phyloP scores from a whole-genome alignment of 2,797 vertebrate genomes.

The Coccyzus lansbergi region DNA sequence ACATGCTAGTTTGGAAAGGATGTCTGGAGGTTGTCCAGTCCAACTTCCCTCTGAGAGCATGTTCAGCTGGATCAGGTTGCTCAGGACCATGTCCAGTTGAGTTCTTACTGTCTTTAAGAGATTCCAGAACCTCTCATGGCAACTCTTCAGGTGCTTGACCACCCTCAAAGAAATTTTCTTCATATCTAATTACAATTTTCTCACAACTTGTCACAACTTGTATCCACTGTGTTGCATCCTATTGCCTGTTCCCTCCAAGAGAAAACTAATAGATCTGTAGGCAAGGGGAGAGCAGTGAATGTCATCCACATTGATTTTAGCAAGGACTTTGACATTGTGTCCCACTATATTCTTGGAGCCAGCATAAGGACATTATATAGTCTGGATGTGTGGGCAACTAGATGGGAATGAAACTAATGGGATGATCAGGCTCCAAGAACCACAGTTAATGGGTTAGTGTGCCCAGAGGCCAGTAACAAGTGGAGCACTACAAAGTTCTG shows the following conservation, averaged over 20 bases:
- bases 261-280: not conserved
- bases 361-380: not conserved
- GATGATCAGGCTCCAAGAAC: not conserved
- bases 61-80: not conserved
- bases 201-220: not conserved
- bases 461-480: not conserved
- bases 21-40: not conserved
- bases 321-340: not conserved
- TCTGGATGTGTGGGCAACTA: not conserved
- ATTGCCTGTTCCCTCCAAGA: not conserved
- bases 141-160: not conserved
- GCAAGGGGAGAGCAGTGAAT: not conserved
- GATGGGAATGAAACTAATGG: not conserved
- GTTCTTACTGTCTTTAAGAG: not conserved
- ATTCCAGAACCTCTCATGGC: not conserved
- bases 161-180: not conserved
- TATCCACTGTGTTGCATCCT: not conserved
- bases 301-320: not conserved
- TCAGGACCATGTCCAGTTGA: not conserved
- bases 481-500: not conserved
- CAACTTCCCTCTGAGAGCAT: not conserved
- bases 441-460: not conserved
- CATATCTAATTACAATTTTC: not conserved
- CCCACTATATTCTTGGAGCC: not conserved
- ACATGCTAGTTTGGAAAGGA: not conserved